Evolutionary conservation across 1,140 invertebrate genomes (phyloP).

Genomic region (Leptinotarsa texana): DNA sequence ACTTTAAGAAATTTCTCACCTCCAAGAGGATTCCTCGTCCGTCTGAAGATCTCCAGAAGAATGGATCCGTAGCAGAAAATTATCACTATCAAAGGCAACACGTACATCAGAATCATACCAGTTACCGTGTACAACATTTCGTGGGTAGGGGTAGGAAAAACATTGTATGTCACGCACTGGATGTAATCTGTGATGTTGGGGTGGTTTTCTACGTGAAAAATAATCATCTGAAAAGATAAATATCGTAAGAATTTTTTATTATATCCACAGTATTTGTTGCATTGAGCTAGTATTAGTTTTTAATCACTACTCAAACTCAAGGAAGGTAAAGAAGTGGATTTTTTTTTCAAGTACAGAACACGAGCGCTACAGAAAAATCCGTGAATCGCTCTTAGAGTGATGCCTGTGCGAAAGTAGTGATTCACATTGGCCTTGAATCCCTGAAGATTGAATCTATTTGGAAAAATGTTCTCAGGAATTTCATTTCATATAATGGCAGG

Average conservation of each 20-base stretch:
- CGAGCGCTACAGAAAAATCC: too few relatives aligned
- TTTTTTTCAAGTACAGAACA: too few relatives aligned
- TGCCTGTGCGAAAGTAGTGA: too few relatives aligned
- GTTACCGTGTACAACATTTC: conserved; percentile 77
- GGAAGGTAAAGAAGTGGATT: background rate
- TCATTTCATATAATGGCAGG: too few relatives aligned
- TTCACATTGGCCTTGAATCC: too few relatives aligned
- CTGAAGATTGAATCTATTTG: too few relatives aligned
- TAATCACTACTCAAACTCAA: background rate
- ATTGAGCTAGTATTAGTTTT: background rate
- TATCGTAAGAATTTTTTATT: background rate
- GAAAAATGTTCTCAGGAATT: too few relatives aligned
- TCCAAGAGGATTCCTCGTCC: conserved; percentile 61
- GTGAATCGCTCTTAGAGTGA: too few relatives aligned
- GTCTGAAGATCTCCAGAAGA: conserved; percentile 73
- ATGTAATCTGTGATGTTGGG: conserved; percentile 74
- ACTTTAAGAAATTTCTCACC: conserved; percentile 52
- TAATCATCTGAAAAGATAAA: conserved; percentile 62
- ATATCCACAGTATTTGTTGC: background rate
- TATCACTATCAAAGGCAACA: conserved; percentile 80
- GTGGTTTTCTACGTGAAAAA: conserved; percentile 82
- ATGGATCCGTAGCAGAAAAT: conserved; percentile 86
- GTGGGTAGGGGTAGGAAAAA: conserved; percentile 67
- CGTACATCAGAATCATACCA: conserved; percentile 84
- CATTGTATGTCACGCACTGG: conserved; percentile 81